phyloP scores from a whole-genome alignment of 2,797 vertebrate species.

The Glyptemys insculpta region DNA sequence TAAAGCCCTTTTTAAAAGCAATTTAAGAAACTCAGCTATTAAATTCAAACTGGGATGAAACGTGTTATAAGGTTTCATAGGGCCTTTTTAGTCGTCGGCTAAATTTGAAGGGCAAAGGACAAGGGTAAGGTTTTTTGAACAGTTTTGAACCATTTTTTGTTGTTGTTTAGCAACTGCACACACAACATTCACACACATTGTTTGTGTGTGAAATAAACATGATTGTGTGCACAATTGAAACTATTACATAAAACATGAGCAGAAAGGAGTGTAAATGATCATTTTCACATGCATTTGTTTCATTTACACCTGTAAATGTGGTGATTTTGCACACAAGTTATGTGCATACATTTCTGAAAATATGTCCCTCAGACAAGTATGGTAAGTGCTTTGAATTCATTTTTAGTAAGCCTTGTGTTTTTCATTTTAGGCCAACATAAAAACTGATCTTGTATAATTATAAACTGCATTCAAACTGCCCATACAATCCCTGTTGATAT shows the following conservation, averaged over 20 bases:
- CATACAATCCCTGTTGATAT: neutral
- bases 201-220: neutral
- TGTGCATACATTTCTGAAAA: neutral
- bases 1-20: neutral
- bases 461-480: neutral
- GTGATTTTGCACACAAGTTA: neutral
- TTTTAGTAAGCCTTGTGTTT: neutral
- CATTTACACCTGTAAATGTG: neutral
- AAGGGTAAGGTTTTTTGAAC: neutral
- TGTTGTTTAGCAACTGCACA: neutral
- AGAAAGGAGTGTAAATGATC: neutral
- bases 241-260: neutral
- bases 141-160: neutral
- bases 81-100: neutral
- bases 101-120: neutral
- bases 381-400: too few relatives aligned
- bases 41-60: neutral
- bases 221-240: accelerated
- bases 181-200: neutral
- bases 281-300: accelerated
- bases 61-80: neutral
- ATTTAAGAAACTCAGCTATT: neutral
- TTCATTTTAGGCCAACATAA: neutral
- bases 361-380: accelerated
- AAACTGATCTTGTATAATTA: neutral